phyloP scores from a whole-genome alignment of 1,140 invertebrate genomes.

The Aphis craccivora region DNA sequence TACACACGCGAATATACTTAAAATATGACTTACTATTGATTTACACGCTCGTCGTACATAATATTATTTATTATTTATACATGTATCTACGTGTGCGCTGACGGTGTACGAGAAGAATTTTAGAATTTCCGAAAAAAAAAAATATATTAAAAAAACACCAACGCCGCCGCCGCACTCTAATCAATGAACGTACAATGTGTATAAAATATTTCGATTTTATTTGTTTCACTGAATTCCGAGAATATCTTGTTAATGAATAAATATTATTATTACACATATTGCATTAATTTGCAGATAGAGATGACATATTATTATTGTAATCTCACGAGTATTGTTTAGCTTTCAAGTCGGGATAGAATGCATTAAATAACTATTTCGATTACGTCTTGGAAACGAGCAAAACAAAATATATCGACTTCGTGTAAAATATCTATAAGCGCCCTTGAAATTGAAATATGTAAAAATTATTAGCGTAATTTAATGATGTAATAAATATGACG shows the following conservation, averaged over 20 bases:
- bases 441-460: neutral
- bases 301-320: neutral
- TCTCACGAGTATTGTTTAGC: neutral
- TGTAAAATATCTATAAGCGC: neutral
- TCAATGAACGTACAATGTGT: neutral
- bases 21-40: neutral
- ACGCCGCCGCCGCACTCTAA: neutral
- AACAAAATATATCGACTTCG: neutral
- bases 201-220: neutral
- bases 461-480: neutral
- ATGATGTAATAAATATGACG: neutral
- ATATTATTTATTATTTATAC: too few relatives aligned
- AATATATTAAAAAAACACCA: too few relatives aligned
- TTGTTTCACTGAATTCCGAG: neutral
- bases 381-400: neutral
- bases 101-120: neutral
- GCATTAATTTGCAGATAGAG: neutral
- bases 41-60: neutral
- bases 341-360: neutral
- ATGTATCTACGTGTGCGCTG: too few relatives aligned
- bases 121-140: neutral
- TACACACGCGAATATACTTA: neutral
- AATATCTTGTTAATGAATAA: neutral
- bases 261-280: neutral
- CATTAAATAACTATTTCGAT: neutral